phyloP scores from a whole-genome alignment of 2,888 invertebrate species.

The Rhagonycha fulva region DNA sequence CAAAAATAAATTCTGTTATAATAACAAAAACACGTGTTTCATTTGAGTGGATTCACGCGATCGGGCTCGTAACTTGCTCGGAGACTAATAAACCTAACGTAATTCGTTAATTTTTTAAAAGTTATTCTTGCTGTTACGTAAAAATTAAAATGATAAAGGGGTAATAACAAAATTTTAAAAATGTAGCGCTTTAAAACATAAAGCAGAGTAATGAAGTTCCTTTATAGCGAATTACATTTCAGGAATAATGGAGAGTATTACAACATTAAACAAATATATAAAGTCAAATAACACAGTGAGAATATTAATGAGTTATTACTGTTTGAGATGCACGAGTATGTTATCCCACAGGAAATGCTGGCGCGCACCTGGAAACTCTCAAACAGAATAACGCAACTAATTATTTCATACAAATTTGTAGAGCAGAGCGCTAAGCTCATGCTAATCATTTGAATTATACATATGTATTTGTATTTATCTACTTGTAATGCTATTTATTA shows the following conservation, averaged over 20 bases:
- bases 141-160: neutral
- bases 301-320: conserved; percentile 1
- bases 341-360: conserved; percentile 6
- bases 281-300: conserved; percentile 3
- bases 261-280: neutral
- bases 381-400: conserved; percentile 8
- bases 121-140: neutral
- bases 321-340: conserved; percentile 1
- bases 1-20: neutral
- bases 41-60: neutral
- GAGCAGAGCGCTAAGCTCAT: neutral
- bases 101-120: neutral
- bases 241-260: neutral
- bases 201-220: neutral
- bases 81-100: neutral
- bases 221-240: neutral
- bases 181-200: neutral
- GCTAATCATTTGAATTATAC: neutral
- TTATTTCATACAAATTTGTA: neutral
- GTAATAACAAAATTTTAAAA: neutral
- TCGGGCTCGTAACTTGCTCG: neutral
- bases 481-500: neutral
- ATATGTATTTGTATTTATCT: neutral
- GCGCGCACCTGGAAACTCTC: conserved; percentile 7
- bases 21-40: neutral